These are phyloP conservation scores for Scaptomyza reducta DNA, from an alignment of 2,888 invertebrate genomes.

Conservation along the genomic window DNA sequence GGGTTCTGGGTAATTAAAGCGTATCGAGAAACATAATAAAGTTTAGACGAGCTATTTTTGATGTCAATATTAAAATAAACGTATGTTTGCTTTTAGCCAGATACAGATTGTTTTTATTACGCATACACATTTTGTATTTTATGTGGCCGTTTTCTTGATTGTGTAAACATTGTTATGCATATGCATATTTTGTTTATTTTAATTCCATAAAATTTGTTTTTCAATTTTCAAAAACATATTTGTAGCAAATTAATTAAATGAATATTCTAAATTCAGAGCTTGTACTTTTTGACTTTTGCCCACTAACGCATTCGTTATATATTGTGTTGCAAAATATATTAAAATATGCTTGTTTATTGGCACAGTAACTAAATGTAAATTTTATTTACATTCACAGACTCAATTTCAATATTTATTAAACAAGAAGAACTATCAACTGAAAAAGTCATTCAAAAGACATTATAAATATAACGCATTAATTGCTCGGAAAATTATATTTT, in stretches of 20 bases:
- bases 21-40: slow-evolving; percentile 1
- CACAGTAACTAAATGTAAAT: no score
- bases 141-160: slow-evolving; percentile 1
- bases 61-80: slow-evolving; percentile 1
- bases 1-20: no score
- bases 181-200: slow-evolving; percentile 20
- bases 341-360: no score
- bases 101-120: slow-evolving; percentile 5
- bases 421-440: no score
- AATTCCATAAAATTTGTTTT: slow-evolving; percentile 20
- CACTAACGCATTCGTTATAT: no score
- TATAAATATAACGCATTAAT: slow-evolving; percentile 13
- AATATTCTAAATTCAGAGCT: slow-evolving; percentile 6
- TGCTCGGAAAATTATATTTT: slow-evolving; percentile 35
- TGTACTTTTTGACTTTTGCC: not conserved
- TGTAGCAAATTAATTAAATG: slow-evolving; percentile 26
- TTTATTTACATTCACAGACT: no score
- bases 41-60: slow-evolving; percentile 7
- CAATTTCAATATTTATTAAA: no score
- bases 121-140: slow-evolving; percentile 2
- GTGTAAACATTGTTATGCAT: slow-evolving; percentile 10
- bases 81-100: not conserved
- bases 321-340: no score
- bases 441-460: no score
- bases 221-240: slow-evolving; percentile 17